These are phyloP conservation scores for Pogonophryne albipinna DNA, from an alignment of 2,797 vertebrate species.

Conservation along the genomic window DNA sequence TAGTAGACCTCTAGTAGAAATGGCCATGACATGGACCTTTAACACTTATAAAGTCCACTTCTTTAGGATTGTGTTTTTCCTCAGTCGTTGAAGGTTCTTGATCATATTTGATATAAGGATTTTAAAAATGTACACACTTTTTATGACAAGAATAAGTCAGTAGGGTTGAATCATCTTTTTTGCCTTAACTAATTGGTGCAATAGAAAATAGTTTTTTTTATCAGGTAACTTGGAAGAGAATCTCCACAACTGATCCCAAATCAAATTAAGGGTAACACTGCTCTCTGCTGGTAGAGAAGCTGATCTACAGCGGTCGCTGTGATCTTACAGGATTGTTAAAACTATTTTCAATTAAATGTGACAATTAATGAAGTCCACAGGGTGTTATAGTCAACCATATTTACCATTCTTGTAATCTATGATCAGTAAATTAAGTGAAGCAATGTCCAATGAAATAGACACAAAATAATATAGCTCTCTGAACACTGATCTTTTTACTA, in stretches of 20 bases:
- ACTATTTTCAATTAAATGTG: too few species aligned
- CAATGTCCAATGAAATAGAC: too few species aligned
- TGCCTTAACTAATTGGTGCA: neutral
- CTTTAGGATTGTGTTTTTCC: neutral
- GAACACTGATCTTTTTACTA: too few species aligned
- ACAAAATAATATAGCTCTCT: too few species aligned
- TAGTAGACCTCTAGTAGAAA: too few species aligned
- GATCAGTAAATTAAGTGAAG: too few species aligned
- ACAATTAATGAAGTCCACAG: too few species aligned
- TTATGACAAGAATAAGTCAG: neutral
- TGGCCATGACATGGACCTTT: too few species aligned
- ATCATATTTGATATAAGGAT: neutral
- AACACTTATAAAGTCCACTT: neutral
- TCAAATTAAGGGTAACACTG: constrained; percentile 30
- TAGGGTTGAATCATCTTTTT: neutral
- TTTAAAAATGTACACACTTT: neutral
- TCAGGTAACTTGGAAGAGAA: neutral
- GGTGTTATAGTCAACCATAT: too few species aligned
- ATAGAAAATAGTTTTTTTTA: neutral
- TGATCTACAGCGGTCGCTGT: neutral
- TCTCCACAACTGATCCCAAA: neutral
- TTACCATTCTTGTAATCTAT: too few species aligned
- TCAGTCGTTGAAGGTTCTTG: neutral
- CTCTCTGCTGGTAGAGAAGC: constrained; percentile 52
- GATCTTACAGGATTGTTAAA: too few species aligned